Percentiles rank a stretch among this genome's conserved stretches.
These are phyloP conservation scores for Cheilosia scutellata DNA, from an alignment of 2,888 invertebrate species.

Conservation along the genomic window DNA sequence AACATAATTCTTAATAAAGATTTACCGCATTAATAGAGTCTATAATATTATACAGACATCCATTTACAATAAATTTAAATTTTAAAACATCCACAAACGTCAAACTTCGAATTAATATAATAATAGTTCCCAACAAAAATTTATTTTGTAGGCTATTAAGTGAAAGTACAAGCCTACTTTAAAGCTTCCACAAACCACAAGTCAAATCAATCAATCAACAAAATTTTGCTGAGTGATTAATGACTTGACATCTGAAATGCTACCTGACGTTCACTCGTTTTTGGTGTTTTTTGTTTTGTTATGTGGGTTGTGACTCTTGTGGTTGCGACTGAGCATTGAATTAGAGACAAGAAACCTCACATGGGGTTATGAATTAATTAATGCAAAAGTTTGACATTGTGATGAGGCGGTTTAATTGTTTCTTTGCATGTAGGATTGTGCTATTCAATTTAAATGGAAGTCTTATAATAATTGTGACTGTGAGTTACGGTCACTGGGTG, in stretches of 20 bases:
- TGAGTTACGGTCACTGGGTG: slow-evolving; percentile 8
- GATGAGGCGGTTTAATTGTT: slow-evolving; percentile 1
- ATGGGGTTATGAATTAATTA: background rate
- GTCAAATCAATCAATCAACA: slow-evolving; percentile 42
- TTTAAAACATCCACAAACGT: background rate
- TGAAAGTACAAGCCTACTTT: slow-evolving; percentile 53
- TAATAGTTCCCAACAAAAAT: background rate
- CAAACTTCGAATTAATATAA: background rate
- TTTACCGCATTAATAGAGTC: background rate
- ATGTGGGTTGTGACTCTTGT: slow-evolving; percentile 12
- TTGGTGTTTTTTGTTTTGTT: background rate
- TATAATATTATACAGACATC: background rate
- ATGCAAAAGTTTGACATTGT: background rate
- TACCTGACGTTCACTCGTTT: slow-evolving; percentile 15
- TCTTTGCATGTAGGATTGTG: background rate
- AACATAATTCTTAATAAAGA: background rate
- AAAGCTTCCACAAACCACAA: slow-evolving; percentile 1
- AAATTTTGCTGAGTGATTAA: slow-evolving; percentile 44
- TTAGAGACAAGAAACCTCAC: slow-evolving; percentile 16
- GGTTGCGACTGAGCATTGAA: background rate
- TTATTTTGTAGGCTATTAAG: slow-evolving; percentile 4
- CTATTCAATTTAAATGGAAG: background rate
- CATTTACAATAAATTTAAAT: background rate
- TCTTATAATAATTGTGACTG: background rate
- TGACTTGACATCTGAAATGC: slow-evolving; percentile 34